Evolutionary conservation across 2,888 invertebrate species (phyloP).

Genomic region (Zygaena filipendulae): DNA sequence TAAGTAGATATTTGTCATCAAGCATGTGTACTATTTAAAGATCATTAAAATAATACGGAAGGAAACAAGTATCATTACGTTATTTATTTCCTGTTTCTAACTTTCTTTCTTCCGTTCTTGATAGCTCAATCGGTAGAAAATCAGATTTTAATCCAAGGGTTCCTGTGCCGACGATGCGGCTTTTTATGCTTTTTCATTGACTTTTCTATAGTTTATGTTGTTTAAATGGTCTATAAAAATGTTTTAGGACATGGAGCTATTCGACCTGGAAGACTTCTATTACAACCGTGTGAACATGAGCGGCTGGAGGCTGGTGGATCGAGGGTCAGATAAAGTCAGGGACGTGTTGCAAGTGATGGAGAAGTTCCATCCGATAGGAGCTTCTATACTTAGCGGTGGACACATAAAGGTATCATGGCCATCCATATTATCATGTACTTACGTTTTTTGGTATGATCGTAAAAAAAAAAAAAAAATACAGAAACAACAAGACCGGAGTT

Average conservation of each 20-base stretch:
- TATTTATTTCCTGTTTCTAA: no score
- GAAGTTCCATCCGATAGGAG: slow-evolving; percentile 87
- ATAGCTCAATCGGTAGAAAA: no score
- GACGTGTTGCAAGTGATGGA: slow-evolving; percentile 87
- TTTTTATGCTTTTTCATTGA: no score
- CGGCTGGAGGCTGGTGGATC: slow-evolving; percentile 90
- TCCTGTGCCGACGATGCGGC: no score
- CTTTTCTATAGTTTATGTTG: no score
- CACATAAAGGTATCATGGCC: slow-evolving; percentile 57
- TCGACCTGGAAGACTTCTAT: slow-evolving; percentile 90
- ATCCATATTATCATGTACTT: neutral
- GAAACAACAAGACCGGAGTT: neutral
- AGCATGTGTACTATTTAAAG: no score
- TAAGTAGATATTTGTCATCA: no score
- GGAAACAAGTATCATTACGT: no score
- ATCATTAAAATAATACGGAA: no score
- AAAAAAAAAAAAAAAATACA: neutral
- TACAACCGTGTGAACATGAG: slow-evolving; percentile 96
- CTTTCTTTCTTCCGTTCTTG: no score
- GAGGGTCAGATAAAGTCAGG: slow-evolving; percentile 78
- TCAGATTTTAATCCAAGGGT: no score
- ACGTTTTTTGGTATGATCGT: neutral
- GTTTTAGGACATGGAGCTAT: slow-evolving; percentile 84
- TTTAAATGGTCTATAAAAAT: no score
- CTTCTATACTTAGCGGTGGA: slow-evolving; percentile 76